A percentile compares a stretch with the other conserved stretches of the same genome.
Conservation (phyloP, 35 echinoderm and acorn worm genomes). For the Ophioderma brevispina region DNA sequence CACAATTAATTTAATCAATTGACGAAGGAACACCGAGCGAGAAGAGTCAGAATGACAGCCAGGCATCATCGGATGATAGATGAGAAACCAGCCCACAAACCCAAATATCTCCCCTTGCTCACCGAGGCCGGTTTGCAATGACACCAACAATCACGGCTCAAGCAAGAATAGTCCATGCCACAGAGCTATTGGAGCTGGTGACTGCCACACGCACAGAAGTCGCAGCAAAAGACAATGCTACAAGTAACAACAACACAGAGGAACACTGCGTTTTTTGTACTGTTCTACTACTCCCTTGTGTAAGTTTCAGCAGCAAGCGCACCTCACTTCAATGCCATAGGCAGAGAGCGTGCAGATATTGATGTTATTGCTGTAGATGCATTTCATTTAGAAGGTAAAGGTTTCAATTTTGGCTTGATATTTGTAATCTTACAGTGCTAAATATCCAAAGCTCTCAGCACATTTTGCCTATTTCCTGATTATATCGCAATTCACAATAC, state of each 20-base stretch:
- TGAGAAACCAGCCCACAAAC: background rate
- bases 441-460: too few relatives aligned
- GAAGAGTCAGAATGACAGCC: too few relatives aligned
- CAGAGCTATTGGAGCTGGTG: conserved; percentile 55
- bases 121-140: conserved; percentile 4
- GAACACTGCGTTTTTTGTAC: conserved; percentile 72
- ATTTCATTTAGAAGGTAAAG: conserved; percentile 39
- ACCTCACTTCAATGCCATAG: conserved; percentile 82
- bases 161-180: conserved; percentile 68
- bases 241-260: conserved; percentile 33
- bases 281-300: conserved; percentile 89
- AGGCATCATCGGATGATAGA: too few relatives aligned
- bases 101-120: conserved; percentile 67
- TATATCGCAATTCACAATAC: too few relatives aligned
- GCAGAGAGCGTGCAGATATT: conserved; percentile 62
- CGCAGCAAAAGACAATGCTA: background rate
- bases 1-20: background rate
- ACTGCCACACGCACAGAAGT: background rate
- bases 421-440: too few relatives aligned
- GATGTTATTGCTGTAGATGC: conserved; percentile 86
- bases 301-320: conserved; percentile 65
- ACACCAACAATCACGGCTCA: background rate
- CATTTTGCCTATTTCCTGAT: too few relatives aligned
- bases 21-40: background rate
- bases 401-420: too few relatives aligned